These are phyloP conservation scores for Corvus hawaiiensis DNA, from an alignment of 2,113 vertebrate genomes.

Conservation along the genomic window DNA sequence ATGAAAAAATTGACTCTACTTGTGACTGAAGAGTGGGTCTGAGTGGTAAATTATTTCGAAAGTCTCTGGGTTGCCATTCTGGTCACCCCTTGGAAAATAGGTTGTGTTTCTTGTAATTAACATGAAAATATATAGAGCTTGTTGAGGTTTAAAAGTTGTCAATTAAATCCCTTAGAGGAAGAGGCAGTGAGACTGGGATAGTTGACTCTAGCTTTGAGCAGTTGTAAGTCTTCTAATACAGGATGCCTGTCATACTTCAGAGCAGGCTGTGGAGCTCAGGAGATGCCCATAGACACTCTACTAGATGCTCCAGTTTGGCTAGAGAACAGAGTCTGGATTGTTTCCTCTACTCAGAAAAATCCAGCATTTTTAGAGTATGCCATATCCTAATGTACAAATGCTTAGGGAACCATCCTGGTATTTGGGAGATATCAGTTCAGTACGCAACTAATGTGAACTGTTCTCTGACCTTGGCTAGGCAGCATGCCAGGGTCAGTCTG, in stretches of 20 bases:
- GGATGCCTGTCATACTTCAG: background rate
- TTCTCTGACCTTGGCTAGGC: background rate
- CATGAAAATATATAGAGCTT: background rate
- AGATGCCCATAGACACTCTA: fast-evolving
- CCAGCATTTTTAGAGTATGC: background rate
- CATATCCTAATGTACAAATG: background rate
- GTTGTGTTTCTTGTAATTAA: background rate
- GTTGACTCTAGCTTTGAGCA: background rate
- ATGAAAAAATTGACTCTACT: background rate
- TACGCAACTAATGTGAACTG: background rate
- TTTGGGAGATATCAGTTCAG: background rate
- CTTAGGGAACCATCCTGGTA: background rate
- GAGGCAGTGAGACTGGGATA: background rate
- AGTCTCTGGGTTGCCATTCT: background rate
- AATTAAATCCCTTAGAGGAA: background rate
- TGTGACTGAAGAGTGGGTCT: background rate
- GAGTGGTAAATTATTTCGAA: background rate
- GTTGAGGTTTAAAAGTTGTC: background rate
- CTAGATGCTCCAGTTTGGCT: background rate
- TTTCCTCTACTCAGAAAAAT: background rate
- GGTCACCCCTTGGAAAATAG: background rate
- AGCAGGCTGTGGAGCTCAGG: background rate
- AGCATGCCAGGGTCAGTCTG: background rate
- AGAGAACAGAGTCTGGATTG: background rate
- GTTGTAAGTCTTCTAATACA: background rate